Conservation (phyloP, 2,113 vertebrate genomes). For the Chlorocebus sabaeus region DNA sequence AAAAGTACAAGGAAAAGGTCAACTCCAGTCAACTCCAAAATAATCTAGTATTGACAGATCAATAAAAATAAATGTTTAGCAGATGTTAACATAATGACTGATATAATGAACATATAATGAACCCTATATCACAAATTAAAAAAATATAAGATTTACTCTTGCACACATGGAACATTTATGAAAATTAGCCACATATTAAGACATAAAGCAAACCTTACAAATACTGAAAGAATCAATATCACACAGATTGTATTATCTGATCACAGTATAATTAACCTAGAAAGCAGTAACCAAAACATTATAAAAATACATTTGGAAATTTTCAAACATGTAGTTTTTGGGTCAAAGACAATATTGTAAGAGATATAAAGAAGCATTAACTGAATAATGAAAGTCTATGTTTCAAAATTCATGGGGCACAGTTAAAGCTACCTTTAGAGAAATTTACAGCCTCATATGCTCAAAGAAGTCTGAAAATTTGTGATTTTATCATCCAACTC, state of each 20-base stretch:
- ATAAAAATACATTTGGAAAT: slow-evolving; percentile 1
- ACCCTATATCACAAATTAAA: not conserved
- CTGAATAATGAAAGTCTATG: slow-evolving; percentile 4
- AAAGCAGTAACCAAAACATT: not conserved
- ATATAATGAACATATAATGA: not conserved
- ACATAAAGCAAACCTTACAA: not conserved
- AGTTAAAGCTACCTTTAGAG: not conserved
- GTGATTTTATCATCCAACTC: slow-evolving; percentile 41
- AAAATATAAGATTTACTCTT: not conserved
- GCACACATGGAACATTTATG: not conserved
- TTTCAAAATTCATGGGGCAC: not conserved
- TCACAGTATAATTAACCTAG: not conserved
- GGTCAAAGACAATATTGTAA: not conserved
- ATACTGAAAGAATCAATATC: not conserved
- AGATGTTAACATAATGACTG: not conserved
- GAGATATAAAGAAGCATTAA: not conserved
- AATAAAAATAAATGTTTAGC: not conserved
- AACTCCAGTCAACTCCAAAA: not conserved
- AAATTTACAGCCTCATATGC: not conserved
- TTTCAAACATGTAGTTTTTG: not conserved
- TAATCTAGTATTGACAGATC: not conserved
- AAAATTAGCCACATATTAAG: slow-evolving; percentile 19
- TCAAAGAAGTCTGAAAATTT: not conserved
- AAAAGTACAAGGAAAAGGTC: not conserved
- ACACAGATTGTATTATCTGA: not conserved